phyloP scores from a whole-genome alignment of 1,140 invertebrate genomes.

The Diachasma alloeum region DNA sequence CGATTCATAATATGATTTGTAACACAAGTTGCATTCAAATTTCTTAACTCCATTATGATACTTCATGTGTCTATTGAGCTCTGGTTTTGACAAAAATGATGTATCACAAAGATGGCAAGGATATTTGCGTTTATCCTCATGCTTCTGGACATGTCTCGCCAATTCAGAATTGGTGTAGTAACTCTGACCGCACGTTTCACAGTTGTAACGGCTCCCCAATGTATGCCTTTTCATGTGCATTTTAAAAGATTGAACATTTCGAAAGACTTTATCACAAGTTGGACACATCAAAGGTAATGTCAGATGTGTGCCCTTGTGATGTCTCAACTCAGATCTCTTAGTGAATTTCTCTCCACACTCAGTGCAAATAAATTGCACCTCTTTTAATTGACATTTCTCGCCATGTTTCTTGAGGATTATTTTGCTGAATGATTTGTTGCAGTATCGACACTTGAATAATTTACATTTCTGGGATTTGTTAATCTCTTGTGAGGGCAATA shows the following conservation, averaged over 20 bases:
- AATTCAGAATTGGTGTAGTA: conserved; percentile 51
- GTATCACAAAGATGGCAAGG: conserved; percentile 44
- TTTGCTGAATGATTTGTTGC: conserved; percentile 20
- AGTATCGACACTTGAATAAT: conserved; percentile 23
- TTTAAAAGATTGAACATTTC: conserved; percentile 56
- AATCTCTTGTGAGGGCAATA: not conserved
- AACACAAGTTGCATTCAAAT: conserved; percentile 66
- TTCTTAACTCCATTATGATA: conserved; percentile 49
- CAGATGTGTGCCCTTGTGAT: conserved; percentile 44
- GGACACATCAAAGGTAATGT: conserved; percentile 42
- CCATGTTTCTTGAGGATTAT: conserved; percentile 12
- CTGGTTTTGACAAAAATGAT: conserved; percentile 48
- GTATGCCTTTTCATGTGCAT: conserved; percentile 62
- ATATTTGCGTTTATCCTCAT: conserved; percentile 41
- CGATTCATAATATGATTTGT: conserved; percentile 51
- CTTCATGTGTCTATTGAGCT: conserved; percentile 47
- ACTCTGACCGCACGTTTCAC: conserved; percentile 42
- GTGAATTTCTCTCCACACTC: conserved; percentile 38
- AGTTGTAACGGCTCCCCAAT: conserved; percentile 38
- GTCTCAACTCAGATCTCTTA: conserved; percentile 38
- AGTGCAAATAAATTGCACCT: conserved; percentile 32
- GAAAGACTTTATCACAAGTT: conserved; percentile 54
- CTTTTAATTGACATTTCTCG: not conserved
- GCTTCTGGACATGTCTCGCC: conserved; percentile 45
- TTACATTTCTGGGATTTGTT: not conserved